Conservation (phyloP, 2,113 vertebrate genomes). For the Morone saxatilis region DNA sequence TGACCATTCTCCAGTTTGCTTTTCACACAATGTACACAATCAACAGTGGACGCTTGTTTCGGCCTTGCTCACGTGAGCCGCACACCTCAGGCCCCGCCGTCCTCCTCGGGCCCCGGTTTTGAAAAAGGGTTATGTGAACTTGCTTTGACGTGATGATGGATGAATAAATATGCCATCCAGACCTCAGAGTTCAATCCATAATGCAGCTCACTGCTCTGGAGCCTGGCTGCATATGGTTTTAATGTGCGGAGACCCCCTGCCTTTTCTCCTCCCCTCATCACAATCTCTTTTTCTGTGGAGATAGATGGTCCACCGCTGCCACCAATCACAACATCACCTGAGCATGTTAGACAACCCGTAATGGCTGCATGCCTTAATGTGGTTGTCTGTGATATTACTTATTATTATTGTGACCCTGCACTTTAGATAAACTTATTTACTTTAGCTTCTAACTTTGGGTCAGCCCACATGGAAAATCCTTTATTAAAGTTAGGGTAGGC, state of each 20-base stretch:
- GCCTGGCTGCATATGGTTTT: conserved; percentile 77
- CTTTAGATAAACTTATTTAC: not conserved
- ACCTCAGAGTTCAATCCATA: conserved; percentile 55
- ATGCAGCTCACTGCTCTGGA: conserved; percentile 57
- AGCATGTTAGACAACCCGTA: not conserved
- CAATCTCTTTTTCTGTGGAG: conserved; percentile 8
- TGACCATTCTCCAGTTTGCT: conserved; percentile 74
- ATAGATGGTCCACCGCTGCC: conserved; percentile 9
- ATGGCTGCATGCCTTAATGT: not conserved
- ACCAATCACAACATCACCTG: conserved; percentile 19
- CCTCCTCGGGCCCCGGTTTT: not conserved
- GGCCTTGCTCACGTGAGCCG: conserved; percentile 28
- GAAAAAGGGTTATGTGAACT: conserved; percentile 22
- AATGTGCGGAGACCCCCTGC: conserved; percentile 70
- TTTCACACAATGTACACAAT: conserved; percentile 66
- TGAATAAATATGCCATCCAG: conserved; percentile 73
- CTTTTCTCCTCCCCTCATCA: conserved; percentile 3
- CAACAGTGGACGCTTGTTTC: conserved; percentile 56
- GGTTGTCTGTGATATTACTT: not conserved
- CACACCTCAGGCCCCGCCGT: conserved; percentile 4
- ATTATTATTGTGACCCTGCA: not conserved
- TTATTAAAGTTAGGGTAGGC: no score
- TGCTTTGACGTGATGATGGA: conserved; percentile 67
- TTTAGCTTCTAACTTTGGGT: not conserved
- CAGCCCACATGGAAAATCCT: not conserved